phyloP scores from a whole-genome alignment of 1,140 invertebrate species.

The Venustaconcha ellipsiformis region DNA sequence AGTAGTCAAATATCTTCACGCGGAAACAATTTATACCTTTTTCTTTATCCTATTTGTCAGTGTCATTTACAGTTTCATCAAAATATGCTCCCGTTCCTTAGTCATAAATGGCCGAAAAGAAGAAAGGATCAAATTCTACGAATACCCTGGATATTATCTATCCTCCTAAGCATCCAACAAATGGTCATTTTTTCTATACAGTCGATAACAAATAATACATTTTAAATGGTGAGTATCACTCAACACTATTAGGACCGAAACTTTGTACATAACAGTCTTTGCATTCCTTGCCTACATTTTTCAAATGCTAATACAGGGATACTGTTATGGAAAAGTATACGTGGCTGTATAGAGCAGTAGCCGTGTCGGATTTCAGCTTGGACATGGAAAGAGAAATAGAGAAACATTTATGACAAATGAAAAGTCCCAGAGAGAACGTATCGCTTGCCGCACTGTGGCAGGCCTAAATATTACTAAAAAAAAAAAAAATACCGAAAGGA shows the following conservation, averaged over 20 bases:
- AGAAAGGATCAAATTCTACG: conserved; percentile 70
- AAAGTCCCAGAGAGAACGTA: conserved; percentile 36
- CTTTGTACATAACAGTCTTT: conserved; percentile 44
- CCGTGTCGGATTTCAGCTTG: conserved; percentile 13
- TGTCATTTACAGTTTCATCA: conserved; percentile 87
- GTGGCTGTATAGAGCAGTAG: conserved; percentile 70
- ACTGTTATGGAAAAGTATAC: conserved; percentile 75
- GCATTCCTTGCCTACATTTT: conserved; percentile 44
- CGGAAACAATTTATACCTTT: conserved; percentile 91
- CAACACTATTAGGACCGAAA: conserved; percentile 43
- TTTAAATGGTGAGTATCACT: conserved; percentile 80
- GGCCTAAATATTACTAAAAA: conserved; percentile 12
- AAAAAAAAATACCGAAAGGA: neutral
- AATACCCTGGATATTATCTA: conserved; percentile 73
- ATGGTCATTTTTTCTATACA: conserved; percentile 61
- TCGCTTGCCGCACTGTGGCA: conserved; percentile 8
- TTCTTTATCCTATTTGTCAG: conserved; percentile 95
- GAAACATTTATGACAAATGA: conserved; percentile 42
- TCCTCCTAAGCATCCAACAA: conserved; percentile 77
- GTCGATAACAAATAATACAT: conserved; percentile 33
- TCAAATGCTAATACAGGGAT: conserved; percentile 43
- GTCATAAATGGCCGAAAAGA: conserved; percentile 57
- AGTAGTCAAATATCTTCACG: conserved; percentile 78
- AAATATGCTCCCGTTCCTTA: conserved; percentile 78
- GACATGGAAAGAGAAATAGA: conserved; percentile 13